Percentiles rank a stretch among this genome's conserved stretches.
Conservation (phyloP, 2,113 vertebrate species). For the Tonatia bakeri region DNA sequence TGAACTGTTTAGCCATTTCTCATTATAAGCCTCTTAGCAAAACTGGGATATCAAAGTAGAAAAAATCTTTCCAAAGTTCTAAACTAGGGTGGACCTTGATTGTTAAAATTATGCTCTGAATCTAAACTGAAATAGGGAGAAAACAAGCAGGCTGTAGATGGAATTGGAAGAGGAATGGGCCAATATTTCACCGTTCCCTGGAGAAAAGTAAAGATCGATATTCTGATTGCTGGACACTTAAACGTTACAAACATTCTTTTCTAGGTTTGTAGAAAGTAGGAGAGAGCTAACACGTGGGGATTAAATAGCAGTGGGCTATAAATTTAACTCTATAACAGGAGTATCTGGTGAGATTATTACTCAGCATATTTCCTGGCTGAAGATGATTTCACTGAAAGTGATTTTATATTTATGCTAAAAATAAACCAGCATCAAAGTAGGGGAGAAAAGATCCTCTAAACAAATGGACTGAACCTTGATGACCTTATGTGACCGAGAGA, state of each 20-base stretch:
- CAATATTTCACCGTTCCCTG: neutral
- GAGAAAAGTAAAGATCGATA: neutral
- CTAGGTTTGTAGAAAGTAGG: neutral
- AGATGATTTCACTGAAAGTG: neutral
- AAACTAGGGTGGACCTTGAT: neutral
- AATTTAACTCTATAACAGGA: neutral
- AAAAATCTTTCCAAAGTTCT: neutral
- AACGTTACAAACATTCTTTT: neutral
- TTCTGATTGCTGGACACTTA: fast-evolving
- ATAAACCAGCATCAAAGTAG: neutral
- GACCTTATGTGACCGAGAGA: neutral
- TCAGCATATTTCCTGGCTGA: neutral
- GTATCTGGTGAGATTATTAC: neutral
- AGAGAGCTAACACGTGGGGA: neutral
- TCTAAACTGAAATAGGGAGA: neutral
- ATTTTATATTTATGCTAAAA: conserved; percentile 9
- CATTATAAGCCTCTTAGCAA: neutral
- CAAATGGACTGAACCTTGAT: neutral
- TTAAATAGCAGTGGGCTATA: neutral
- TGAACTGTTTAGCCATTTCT: neutral
- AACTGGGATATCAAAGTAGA: neutral
- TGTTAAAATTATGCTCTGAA: neutral
- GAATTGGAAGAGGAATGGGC: neutral
- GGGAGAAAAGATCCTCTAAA: neutral
- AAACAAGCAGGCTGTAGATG: neutral